Evolutionary conservation across 2,888 invertebrate genomes (phyloP), one percentile per base, ranked within the genome.

Genomic region (Rhamphomyia laevipes): DNA sequence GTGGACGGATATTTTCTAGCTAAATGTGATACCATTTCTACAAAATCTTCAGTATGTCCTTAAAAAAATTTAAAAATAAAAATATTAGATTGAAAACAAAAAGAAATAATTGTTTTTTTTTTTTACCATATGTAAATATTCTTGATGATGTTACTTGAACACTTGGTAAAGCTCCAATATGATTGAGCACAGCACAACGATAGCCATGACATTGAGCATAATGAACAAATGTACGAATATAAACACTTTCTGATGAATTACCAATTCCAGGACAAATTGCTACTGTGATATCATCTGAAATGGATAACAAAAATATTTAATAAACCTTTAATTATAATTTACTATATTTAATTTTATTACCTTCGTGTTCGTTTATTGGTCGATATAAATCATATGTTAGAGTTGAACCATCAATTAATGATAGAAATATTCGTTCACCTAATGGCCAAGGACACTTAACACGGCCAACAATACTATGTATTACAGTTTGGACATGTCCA

Each of bases 241-340:
- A 95, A 46, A 91, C 86, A 63, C 89, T 90, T 71, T 95, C 94
- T 43, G 93, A 93, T 43, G 88, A 88, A 72, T 94, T 95, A 45
- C 92, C 92, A 61, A 95, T 93, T 52, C 94, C 94, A 45, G 91
- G 87, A 62, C 89, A 89, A 59, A 93, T 84, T 12, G 89, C 88
- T 52, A 93, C 79, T 4, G 89, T 90, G 58, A 88, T 78, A 66
- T 90, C 88, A 75, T 88, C 91, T 90, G 67, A 16, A 73, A 71
- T 61, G 47, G 55, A 58, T 55, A 52, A 11, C 17, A 46, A 46
- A 2, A 35, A 41, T 23, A 23, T 47, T 35, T 21, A 16, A 49
- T 27, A 18, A 33, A 27, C 2, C 2, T 27, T 7, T 27, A 7
- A 27, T 27, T 9, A 27, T n/a, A n/a, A n/a, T n/a, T n/a, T 21